Conservation (phyloP, 2,888 invertebrate species). For the Torymus auratus region DNA sequence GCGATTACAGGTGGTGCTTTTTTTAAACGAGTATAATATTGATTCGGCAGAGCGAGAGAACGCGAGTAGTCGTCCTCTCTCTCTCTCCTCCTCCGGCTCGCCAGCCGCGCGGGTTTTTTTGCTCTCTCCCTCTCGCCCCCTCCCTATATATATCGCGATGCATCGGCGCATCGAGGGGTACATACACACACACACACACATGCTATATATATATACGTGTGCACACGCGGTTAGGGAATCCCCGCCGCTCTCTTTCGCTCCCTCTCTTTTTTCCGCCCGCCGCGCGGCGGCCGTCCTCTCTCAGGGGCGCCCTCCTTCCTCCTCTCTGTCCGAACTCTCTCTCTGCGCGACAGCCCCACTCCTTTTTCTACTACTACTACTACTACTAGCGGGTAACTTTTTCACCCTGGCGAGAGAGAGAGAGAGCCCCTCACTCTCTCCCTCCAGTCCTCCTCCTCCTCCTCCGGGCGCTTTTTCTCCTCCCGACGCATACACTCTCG, state of each 20-base stretch:
- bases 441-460: too few species aligned
- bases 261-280: constrained; percentile 46
- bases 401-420: too few species aligned
- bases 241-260: constrained; percentile 51
- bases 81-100: constrained; percentile 60
- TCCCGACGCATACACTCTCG: too few species aligned
- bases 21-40: constrained; percentile 76
- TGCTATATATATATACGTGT: neutral
- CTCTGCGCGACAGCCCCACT: constrained; percentile 60
- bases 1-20: constrained; percentile 69
- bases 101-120: neutral
- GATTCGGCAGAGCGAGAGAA: constrained; percentile 73
- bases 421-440: too few species aligned
- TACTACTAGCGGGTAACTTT: constrained; percentile 53
- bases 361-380: constrained; percentile 43
- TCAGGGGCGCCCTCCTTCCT: constrained; percentile 45
- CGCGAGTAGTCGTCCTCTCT: constrained; percentile 63
- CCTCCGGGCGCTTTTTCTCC: too few species aligned
- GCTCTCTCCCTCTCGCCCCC: constrained; percentile 1
- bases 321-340: constrained; percentile 8
- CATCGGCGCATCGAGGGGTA: constrained; percentile 74
- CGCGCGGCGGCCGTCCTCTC: constrained; percentile 11
- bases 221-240: constrained; percentile 47
- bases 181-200: neutral
- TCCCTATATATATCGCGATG: constrained; percentile 67